A percentile compares a stretch with the other conserved stretches of the same genome.
Evolutionary conservation across 2,888 invertebrate species (phyloP).

Genomic region (Meiosimyza decipiens): DNA sequence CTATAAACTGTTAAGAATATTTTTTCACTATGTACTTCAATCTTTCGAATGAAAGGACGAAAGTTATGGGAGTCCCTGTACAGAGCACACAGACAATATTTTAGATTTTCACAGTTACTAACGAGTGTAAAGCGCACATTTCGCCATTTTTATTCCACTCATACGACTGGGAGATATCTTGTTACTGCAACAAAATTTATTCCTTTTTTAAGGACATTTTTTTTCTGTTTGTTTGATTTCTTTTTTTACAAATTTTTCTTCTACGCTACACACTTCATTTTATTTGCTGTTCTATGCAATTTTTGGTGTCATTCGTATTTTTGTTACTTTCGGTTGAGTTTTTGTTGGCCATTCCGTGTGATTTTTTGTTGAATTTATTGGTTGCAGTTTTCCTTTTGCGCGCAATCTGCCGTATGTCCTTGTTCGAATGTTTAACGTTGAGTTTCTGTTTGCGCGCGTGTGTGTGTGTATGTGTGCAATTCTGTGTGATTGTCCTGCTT

Average conservation of each 20-base stretch:
- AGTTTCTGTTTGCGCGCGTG: background rate
- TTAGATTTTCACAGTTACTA: slow-evolving; percentile 52
- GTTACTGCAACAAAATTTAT: no score
- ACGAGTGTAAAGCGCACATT: slow-evolving; percentile 42
- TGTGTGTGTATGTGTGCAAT: background rate
- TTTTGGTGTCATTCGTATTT: background rate
- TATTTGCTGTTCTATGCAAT: background rate
- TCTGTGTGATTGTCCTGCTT: slow-evolving; percentile 16
- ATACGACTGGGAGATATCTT: no score
- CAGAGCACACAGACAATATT: slow-evolving; percentile 49
- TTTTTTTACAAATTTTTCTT: background rate
- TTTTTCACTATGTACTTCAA: no score
- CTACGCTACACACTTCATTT: background rate
- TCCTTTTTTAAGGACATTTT: no score
- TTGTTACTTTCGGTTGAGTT: slow-evolving; percentile 7
- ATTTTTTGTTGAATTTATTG: slow-evolving; percentile 23
- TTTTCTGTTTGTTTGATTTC: background rate
- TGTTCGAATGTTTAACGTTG: background rate
- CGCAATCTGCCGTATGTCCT: background rate
- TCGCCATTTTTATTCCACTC: slow-evolving; percentile 15
- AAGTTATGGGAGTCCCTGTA: no score
- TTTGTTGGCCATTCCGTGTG: slow-evolving; percentile 21
- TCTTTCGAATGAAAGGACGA: no score
- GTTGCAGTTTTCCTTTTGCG: background rate
- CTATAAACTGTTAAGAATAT: no score